Conservation (phyloP, 2,113 vertebrate species). For the Aphelocoma coerulescens region DNA sequence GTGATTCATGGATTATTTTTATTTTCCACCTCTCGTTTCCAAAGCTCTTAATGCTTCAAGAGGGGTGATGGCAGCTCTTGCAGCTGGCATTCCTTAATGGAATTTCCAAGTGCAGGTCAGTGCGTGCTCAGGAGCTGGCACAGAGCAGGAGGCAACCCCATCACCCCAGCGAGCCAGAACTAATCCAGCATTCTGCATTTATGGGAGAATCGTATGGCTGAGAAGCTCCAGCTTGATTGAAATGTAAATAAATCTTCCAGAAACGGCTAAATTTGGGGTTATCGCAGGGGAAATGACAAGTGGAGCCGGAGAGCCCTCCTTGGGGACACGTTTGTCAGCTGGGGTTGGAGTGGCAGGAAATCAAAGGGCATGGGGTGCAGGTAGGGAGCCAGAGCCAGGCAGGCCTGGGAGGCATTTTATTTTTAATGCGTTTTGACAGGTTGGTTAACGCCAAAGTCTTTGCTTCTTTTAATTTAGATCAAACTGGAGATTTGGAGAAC, state of each 20-base stretch:
- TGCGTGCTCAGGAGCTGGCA: not conserved
- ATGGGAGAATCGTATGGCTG: not conserved
- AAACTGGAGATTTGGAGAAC: conserved; percentile 25
- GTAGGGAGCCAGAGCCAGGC: not conserved
- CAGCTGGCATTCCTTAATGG: not conserved
- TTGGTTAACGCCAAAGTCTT: not conserved
- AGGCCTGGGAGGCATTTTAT: conserved; percentile 12
- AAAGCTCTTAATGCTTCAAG: not conserved
- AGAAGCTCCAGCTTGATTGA: not conserved
- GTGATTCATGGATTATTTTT: not conserved
- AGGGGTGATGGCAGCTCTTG: not conserved
- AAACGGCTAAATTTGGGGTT: not conserved
- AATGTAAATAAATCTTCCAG: not conserved
- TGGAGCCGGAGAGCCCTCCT: not conserved
- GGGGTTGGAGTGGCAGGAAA: not conserved
- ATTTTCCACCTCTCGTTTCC: not conserved
- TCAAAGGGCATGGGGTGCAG: not conserved
- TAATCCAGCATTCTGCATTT: not conserved
- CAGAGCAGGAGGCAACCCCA: not conserved
- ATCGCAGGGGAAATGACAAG: not conserved
- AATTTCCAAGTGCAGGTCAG: not conserved
- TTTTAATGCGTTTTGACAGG: conserved; percentile 35
- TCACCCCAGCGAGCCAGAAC: not conserved
- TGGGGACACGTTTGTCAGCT: not conserved
- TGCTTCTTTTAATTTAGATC: conserved; percentile 61